Evolutionary conservation across 53 echinoderm and acorn worm genomes (phyloP).

Genomic region (Paracentrotus lividus): DNA sequence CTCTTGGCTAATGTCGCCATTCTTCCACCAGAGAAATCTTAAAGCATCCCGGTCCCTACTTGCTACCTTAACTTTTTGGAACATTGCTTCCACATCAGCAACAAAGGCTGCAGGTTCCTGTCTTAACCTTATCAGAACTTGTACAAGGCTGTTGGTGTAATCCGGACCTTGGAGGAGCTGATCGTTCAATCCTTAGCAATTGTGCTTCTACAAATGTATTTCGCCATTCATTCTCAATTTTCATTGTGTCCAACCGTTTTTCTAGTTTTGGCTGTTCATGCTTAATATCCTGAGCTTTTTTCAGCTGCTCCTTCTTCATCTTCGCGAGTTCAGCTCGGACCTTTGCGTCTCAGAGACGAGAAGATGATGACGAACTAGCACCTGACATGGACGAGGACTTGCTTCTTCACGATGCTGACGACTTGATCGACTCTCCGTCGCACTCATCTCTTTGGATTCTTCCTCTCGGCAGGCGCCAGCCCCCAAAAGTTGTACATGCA

Average conservation of each 20-base stretch:
- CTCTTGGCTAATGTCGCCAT: slow-evolving; percentile 33
- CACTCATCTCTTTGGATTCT: neutral
- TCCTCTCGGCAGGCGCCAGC: too few species aligned
- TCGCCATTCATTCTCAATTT: neutral
- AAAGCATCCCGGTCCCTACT: slow-evolving; percentile 65
- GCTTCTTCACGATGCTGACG: neutral
- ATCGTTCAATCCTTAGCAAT: slow-evolving; percentile 59
- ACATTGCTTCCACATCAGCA: slow-evolving; percentile 82
- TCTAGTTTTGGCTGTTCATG: slow-evolving; percentile 21
- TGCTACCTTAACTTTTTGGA: slow-evolving; percentile 78
- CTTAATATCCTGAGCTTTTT: slow-evolving; percentile 27
- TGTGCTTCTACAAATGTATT: neutral
- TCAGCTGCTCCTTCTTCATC: slow-evolving; percentile 23
- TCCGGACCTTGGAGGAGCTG: slow-evolving; percentile 78
- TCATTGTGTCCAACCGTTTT: neutral
- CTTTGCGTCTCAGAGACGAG: neutral
- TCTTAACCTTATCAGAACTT: slow-evolving; percentile 75
- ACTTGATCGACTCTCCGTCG: neutral
- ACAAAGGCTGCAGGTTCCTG: slow-evolving; percentile 74
- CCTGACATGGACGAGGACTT: neutral
- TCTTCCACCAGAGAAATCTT: slow-evolving; percentile 80
- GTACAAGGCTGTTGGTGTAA: slow-evolving; percentile 73
- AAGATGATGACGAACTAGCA: neutral
- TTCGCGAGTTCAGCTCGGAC: slow-evolving; percentile 5
- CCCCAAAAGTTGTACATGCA: too few species aligned